Evolutionary conservation across 1,140 invertebrate genomes (phyloP).

Genomic region (Ceratoteleas bidentatus): DNA sequence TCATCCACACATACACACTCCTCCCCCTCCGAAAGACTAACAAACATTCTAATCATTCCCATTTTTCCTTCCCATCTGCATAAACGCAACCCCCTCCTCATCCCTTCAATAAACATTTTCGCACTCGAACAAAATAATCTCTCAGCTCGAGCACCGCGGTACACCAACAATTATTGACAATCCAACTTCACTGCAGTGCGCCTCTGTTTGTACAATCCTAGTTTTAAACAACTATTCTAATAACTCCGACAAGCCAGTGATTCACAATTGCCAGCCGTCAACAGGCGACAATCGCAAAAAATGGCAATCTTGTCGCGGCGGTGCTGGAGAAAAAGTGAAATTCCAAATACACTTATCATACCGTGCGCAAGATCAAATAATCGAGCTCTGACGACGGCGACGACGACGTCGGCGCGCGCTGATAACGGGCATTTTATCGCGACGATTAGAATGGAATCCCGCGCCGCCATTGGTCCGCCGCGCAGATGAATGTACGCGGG

Average conservation of each 20-base stretch:
- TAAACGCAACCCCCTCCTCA: no score
- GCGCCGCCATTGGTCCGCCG: slow-evolving; percentile 55
- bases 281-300: slow-evolving; percentile 20
- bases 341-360: slow-evolving; percentile 61
- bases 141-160: slow-evolving; percentile 9
- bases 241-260: slow-evolving; percentile 29
- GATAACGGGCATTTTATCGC: slow-evolving; percentile 63
- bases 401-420: slow-evolving; percentile 27
- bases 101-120: slow-evolving; percentile 14
- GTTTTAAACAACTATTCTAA: slow-evolving; percentile 32
- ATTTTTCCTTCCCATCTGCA: no score
- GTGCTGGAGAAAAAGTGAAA: slow-evolving; percentile 41
- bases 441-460: slow-evolving; percentile 56
- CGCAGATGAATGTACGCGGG: slow-evolving; percentile 64
- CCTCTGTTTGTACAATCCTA: slow-evolving; percentile 17
- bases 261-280: slow-evolving; percentile 17
- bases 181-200: neutral
- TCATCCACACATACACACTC: no score
- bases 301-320: slow-evolving; percentile 34
- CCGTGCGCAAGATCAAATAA: slow-evolving; percentile 56
- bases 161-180: slow-evolving; percentile 33
- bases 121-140: slow-evolving; percentile 18
- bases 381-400: slow-evolving; percentile 42
- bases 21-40: no score
- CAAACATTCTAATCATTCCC: no score